Conservation (phyloP, 2,113 vertebrate genomes). For the Chamaetylas fuelleborni region DNA sequence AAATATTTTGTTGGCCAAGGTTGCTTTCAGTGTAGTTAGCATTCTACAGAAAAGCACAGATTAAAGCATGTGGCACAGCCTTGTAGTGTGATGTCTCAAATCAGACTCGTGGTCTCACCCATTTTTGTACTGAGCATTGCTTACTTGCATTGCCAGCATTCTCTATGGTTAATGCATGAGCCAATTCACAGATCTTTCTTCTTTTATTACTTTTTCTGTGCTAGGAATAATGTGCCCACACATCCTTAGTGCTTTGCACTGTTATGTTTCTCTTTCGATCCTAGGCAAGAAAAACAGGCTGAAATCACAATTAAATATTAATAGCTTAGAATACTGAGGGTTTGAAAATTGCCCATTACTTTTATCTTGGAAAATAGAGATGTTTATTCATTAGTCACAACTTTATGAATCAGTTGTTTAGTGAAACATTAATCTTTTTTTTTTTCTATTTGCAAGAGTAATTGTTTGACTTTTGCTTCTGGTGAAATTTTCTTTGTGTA, state of each 20-base stretch:
- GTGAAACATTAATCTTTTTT: not conserved
- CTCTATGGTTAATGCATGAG: not conserved
- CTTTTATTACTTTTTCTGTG: not conserved
- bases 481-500: not conserved
- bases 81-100: not conserved
- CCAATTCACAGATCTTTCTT: not conserved
- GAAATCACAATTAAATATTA: constrained; percentile 42
- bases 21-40: not conserved
- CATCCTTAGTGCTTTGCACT: not conserved
- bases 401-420: constrained; percentile 14
- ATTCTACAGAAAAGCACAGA: not conserved
- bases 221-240: not conserved
- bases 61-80: not conserved
- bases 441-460: not conserved
- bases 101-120: not conserved
- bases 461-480: not conserved
- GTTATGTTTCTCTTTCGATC: not conserved
- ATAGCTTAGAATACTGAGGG: not conserved
- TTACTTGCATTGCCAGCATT: constrained; percentile 2
- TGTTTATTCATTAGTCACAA: constrained; percentile 38
- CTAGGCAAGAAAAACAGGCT: not conserved
- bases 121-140: not conserved
- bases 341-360: constrained; percentile 16
- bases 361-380: constrained; percentile 17
- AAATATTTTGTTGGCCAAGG: not conserved